Evolutionary conservation across 2,797 vertebrate genomes (phyloP).

Genomic region (Xiphorhynchus erythropygius): DNA sequence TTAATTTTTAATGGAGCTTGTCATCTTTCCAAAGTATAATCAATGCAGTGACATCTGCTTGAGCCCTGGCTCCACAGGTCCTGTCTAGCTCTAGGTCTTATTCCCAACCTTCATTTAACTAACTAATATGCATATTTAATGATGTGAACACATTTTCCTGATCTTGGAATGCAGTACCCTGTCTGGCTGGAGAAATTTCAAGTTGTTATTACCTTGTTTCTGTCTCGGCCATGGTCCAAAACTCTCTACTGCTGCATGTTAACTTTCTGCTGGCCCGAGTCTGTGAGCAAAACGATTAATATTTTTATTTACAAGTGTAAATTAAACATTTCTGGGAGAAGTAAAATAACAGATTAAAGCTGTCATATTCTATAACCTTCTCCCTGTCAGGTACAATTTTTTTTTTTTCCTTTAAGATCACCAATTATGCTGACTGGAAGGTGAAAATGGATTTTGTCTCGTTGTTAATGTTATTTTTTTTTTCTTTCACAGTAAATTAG

Average conservation of each 20-base stretch:
- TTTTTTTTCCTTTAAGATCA: conserved; percentile 5
- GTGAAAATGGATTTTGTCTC: conserved; percentile 40
- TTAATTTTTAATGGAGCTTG: conserved; percentile 54
- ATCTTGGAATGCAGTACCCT: not conserved
- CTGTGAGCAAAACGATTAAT: not conserved
- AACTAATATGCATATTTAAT: conserved; percentile 37
- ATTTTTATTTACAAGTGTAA: conserved; percentile 40
- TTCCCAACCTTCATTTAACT: conserved; percentile 23
- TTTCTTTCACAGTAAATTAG: not conserved
- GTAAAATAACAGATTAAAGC: conserved; percentile 22
- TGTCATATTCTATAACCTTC: conserved; percentile 14
- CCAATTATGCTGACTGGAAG: conserved; percentile 15
- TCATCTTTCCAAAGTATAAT: conserved; percentile 35
- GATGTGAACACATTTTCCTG: not conserved
- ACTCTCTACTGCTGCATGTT: not conserved
- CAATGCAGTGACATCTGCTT: conserved; percentile 39
- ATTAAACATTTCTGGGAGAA: conserved; percentile 16
- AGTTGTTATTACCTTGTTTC: not conserved
- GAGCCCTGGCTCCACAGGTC: not conserved
- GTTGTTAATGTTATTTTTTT: not conserved
- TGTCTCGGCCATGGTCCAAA: not conserved
- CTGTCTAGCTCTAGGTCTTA: conserved; percentile 10
- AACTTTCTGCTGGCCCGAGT: not conserved
- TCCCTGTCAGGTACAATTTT: not conserved
- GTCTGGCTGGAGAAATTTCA: not conserved